Conservation (phyloP, 2,888 invertebrate genomes). For the Polymixis flavicincta region DNA sequence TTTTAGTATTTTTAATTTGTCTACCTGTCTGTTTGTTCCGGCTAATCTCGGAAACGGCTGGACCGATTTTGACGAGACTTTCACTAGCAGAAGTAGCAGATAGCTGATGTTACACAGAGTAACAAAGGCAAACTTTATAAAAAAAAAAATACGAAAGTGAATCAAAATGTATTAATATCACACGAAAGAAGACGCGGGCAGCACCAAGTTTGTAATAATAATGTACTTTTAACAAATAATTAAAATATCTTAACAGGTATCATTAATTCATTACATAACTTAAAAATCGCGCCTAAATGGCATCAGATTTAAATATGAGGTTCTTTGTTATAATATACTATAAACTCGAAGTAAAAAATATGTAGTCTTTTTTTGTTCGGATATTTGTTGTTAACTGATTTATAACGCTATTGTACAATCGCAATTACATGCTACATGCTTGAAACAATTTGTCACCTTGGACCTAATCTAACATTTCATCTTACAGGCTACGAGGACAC, state of each 20-base stretch:
- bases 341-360: neutral
- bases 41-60: too few species aligned
- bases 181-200: too few species aligned
- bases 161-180: too few species aligned
- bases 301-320: neutral
- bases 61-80: too few species aligned
- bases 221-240: neutral
- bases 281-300: neutral
- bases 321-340: neutral
- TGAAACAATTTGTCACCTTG: neutral
- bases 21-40: too few species aligned
- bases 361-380: neutral
- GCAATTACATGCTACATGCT: too few species aligned
- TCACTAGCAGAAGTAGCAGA: too few species aligned
- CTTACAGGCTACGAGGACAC: conserved; percentile 95
- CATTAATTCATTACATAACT: neutral
- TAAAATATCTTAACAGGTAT: neutral
- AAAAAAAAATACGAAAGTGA: too few species aligned
- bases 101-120: too few species aligned
- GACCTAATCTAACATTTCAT: conserved; percentile 13
- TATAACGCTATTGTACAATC: neutral
- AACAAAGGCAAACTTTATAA: too few species aligned
- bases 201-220: neutral
- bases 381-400: neutral
- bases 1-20: too few species aligned